Percentiles rank a stretch among this genome's conserved stretches.
Evolutionary conservation across 2,113 vertebrate genomes (phyloP).

Genomic region (Silurus glanis): DNA sequence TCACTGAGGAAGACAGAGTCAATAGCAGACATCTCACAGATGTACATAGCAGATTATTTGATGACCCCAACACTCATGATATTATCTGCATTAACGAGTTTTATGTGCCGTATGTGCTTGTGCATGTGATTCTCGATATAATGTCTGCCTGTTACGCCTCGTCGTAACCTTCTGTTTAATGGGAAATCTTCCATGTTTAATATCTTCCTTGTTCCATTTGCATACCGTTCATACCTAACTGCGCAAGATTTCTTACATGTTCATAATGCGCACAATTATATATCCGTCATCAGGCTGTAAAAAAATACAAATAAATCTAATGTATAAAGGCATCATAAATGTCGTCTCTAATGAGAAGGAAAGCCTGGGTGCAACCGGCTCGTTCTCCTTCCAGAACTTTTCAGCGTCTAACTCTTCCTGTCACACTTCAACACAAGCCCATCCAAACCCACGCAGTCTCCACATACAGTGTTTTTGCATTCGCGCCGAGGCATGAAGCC

Average conservation of each 20-base stretch:
- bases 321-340: not conserved
- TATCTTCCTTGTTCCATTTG: not conserved
- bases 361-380: not conserved
- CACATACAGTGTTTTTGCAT: conserved; percentile 9
- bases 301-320: not conserved
- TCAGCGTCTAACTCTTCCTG: not conserved
- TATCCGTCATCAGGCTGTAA: not conserved
- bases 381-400: not conserved
- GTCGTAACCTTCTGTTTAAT: too few species aligned
- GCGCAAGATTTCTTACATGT: not conserved
- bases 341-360: conserved; percentile 3
- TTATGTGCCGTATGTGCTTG: not conserved
- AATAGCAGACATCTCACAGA: not conserved
- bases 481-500: conserved; percentile 4
- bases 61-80: not conserved
- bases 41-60: conserved; percentile 1
- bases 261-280: not conserved
- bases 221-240: not conserved
- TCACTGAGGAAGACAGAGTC: not conserved
- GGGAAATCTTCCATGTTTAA: not conserved
- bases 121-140: not conserved
- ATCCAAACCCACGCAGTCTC: conserved; percentile 23
- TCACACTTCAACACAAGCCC: conserved; percentile 25
- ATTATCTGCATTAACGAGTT: not conserved
- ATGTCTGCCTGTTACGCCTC: not conserved